Percentiles rank a stretch among this genome's conserved stretches.
Conservation (phyloP, 1,140 invertebrate species). For the Rhizoglyphus robini region DNA sequence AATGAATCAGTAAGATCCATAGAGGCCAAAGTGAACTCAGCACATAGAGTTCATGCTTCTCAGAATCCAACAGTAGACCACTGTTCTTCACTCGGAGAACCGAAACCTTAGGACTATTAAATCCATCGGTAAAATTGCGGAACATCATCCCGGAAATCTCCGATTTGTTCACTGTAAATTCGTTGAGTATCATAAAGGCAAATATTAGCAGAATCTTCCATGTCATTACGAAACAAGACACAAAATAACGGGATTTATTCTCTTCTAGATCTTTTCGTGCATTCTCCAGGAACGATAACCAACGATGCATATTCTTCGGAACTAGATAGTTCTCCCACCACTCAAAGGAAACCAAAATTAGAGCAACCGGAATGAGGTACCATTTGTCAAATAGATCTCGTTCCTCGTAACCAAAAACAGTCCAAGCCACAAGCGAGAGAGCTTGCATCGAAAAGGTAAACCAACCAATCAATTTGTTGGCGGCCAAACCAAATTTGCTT, state of each 20-base stretch:
- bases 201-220: conserved; percentile 75
- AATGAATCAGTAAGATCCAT: conserved; percentile 54
- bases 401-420: conserved; percentile 67
- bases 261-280: conserved; percentile 66
- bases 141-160: conserved; percentile 32
- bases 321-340: conserved; percentile 95
- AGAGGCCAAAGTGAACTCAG: not conserved
- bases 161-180: conserved; percentile 56
- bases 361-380: conserved; percentile 50
- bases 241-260: conserved; percentile 65
- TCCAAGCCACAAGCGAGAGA: conserved; percentile 29
- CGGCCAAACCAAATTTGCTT: not conserved
- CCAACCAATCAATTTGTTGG: not conserved
- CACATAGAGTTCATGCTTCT: not conserved
- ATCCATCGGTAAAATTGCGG: not conserved
- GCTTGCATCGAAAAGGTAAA: conserved; percentile 26
- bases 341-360: conserved; percentile 70
- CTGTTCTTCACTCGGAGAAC: not conserved
- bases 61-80: conserved; percentile 15
- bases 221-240: conserved; percentile 66
- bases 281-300: conserved; percentile 54
- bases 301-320: conserved; percentile 34
- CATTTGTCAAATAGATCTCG: not conserved
- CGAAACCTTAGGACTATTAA: not conserved
- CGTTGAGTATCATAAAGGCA: conserved; percentile 48